Percentiles rank a stretch among this genome's conserved stretches.
These are phyloP conservation scores for Octodon degus DNA, from an alignment of 2,113 vertebrate genomes.

Conservation along the genomic window DNA sequence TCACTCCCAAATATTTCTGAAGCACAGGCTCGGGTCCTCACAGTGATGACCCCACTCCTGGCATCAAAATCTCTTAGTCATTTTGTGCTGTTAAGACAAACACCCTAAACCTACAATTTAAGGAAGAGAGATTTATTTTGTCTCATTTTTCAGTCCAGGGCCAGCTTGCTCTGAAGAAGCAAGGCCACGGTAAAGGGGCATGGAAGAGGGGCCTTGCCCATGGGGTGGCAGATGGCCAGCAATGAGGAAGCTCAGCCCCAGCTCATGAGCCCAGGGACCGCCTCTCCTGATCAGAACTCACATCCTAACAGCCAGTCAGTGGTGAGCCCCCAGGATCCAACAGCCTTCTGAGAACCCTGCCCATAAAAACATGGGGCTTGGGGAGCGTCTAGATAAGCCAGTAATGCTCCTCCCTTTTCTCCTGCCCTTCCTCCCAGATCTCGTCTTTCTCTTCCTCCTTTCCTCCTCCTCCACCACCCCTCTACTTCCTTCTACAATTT, in stretches of 20 bases:
- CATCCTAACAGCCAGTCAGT: not conserved
- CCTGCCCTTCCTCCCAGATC: not conserved
- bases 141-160: too few species aligned
- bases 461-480: too few species aligned
- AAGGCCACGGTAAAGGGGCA: not conserved
- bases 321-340: too few species aligned
- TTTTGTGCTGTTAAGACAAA: too few species aligned
- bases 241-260: not conserved
- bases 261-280: too few species aligned
- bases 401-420: not conserved
- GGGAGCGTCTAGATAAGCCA: too few species aligned
- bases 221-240: not conserved
- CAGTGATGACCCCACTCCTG: too few species aligned
- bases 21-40: not conserved
- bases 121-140: not conserved
- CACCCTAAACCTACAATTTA: too few species aligned
- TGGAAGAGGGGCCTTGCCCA: too few species aligned
- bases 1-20: not conserved
- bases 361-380: too few species aligned
- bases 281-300: not conserved
- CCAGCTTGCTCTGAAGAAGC: not conserved
- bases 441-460: not conserved
- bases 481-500: not conserved
- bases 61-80: too few species aligned
- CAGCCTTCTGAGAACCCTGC: too few species aligned